Evolutionary conservation across 2,797 vertebrate species (phyloP).

Genomic region (Margarornis squamiger): DNA sequence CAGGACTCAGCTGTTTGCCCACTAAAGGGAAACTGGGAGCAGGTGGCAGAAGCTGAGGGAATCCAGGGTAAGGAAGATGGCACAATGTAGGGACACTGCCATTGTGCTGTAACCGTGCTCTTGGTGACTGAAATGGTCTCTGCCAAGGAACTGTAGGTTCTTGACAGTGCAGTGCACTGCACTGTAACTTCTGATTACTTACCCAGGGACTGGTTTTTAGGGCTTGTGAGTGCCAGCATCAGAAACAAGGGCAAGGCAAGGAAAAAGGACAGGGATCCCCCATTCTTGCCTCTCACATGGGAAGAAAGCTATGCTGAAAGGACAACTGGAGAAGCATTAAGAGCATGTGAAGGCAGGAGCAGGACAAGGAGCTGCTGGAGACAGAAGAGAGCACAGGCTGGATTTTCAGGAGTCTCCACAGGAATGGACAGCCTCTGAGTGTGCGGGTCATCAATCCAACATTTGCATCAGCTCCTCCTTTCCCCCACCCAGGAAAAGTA

Average conservation of each 20-base stretch:
- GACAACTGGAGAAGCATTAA: background rate
- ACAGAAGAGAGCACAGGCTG: background rate
- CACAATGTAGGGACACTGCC: background rate
- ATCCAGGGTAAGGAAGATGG: background rate
- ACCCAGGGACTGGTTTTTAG: background rate
- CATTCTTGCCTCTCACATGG: background rate
- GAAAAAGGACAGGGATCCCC: background rate
- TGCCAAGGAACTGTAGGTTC: background rate
- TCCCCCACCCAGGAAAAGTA: background rate
- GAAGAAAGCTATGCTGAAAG: background rate
- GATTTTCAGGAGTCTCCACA: background rate
- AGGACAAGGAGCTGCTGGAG: background rate
- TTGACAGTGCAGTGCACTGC: background rate
- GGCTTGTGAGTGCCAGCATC: background rate
- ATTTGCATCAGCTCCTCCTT: background rate
- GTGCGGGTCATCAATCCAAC: background rate
- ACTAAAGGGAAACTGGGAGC: background rate
- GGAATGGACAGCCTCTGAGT: background rate
- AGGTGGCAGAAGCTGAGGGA: background rate
- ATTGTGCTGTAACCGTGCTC: fast-evolving
- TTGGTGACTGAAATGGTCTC: fast-evolving
- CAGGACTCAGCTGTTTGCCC: background rate
- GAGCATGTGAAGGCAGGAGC: background rate
- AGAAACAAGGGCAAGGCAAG: background rate
- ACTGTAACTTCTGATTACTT: background rate